These are phyloP conservation scores for Trogon surrucura DNA, from an alignment of 2,113 vertebrate species.

Conservation along the genomic window DNA sequence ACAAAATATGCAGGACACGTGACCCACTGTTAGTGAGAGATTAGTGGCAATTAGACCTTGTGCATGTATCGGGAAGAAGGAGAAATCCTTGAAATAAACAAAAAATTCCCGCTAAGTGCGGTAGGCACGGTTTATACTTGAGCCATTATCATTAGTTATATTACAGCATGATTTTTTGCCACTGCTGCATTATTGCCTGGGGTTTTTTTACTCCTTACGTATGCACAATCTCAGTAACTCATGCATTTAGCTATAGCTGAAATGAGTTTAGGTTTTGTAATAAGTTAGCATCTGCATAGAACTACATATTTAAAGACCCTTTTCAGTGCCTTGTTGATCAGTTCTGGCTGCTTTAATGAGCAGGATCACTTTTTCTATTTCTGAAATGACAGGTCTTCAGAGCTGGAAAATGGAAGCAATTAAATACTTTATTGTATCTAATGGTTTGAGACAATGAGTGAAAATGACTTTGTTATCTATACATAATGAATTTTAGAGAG, in stretches of 20 bases:
- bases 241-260: not conserved
- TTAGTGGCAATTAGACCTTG: not conserved
- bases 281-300: not conserved
- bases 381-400: not conserved
- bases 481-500: not conserved
- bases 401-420: not conserved
- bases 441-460: not conserved
- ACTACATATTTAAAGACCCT: not conserved
- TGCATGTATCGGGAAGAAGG: not conserved
- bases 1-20: slow-evolving; percentile 35
- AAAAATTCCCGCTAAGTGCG: not conserved
- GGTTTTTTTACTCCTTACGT: not conserved
- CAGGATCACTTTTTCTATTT: not conserved
- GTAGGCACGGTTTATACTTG: not conserved
- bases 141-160: not conserved
- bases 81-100: not conserved
- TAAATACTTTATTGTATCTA: not conserved
- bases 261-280: not conserved
- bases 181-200: not conserved
- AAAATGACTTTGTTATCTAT: not conserved
- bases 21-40: slow-evolving; percentile 59
- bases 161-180: not conserved
- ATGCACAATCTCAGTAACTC: not conserved
- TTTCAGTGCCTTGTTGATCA: not conserved
- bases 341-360: not conserved